phyloP scores from a whole-genome alignment of 2,888 invertebrate genomes.

The Pristionchus arcanus region DNA sequence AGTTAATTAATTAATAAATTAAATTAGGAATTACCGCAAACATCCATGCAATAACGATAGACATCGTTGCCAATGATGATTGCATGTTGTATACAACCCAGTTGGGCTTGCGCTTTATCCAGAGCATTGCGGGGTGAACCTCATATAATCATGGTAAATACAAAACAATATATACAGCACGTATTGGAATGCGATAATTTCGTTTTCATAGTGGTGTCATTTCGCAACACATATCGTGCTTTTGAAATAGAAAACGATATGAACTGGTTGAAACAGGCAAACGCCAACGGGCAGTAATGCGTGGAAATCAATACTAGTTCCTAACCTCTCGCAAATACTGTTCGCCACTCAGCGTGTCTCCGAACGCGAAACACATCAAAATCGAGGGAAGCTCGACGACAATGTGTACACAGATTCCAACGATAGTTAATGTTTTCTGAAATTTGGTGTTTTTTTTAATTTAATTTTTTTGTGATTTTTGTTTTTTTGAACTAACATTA shows the following conservation, averaged over 20 bases:
- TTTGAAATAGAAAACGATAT: too few relatives aligned
- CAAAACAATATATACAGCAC: too few relatives aligned
- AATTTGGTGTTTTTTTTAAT: neutral
- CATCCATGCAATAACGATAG: neutral
- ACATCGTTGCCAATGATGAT: neutral
- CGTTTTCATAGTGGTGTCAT: too few relatives aligned
- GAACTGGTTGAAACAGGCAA: too few relatives aligned
- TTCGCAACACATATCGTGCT: too few relatives aligned
- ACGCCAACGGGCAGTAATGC: too few relatives aligned
- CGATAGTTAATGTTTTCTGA: neutral
- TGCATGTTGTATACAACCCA: neutral
- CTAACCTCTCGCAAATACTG: neutral
- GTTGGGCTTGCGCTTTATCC: neutral
- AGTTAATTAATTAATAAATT: too few relatives aligned
- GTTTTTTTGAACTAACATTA: neutral
- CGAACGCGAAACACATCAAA: neutral
- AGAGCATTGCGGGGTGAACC: neutral
- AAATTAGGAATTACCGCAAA: neutral
- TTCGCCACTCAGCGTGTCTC: neutral
- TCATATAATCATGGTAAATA: neutral
- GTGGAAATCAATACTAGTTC: too few relatives aligned
- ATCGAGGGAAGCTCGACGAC: neutral
- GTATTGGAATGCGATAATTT: too few relatives aligned
- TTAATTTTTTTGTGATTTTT: too few relatives aligned
- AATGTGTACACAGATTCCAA: neutral